phyloP scores from a whole-genome alignment of 2,797 vertebrate genomes.

The Danio tinwini region DNA sequence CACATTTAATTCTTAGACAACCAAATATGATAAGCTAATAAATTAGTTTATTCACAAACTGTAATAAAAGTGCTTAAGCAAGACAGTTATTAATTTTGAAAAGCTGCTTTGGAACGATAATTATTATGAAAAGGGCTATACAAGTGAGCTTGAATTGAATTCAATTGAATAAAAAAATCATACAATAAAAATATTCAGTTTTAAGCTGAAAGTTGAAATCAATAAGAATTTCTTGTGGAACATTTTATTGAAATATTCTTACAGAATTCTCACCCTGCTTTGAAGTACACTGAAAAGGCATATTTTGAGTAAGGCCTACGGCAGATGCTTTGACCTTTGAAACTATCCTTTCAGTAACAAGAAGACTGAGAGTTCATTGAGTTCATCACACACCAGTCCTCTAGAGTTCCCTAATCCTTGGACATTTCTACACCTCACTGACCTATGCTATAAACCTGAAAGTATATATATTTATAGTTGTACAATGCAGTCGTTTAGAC shows the following conservation, averaged over 20 bases:
- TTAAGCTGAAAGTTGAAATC: no score
- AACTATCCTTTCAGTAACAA: neutral
- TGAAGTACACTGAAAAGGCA: neutral
- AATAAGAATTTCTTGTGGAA: no score
- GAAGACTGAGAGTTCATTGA: conserved; percentile 1
- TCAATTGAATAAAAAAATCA: no score
- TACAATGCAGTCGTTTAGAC: neutral
- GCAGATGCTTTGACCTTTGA: neutral
- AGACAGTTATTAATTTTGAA: neutral
- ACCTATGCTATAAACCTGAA: neutral
- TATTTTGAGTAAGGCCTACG: neutral
- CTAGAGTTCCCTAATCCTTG: neutral
- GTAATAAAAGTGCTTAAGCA: neutral
- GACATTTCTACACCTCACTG: neutral
- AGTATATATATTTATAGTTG: neutral
- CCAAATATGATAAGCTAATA: neutral
- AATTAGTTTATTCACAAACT: neutral
- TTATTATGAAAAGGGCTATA: no score
- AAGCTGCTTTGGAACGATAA: no score
- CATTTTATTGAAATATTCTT: neutral
- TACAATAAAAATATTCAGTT: no score
- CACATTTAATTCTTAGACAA: neutral
- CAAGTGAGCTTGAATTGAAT: no score
- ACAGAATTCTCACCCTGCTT: neutral
- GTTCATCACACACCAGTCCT: neutral